A percentile compares a stretch with the other conserved stretches of the same genome.
Conservation (phyloP, 1,140 invertebrate species). For the Orchesella cincta region DNA sequence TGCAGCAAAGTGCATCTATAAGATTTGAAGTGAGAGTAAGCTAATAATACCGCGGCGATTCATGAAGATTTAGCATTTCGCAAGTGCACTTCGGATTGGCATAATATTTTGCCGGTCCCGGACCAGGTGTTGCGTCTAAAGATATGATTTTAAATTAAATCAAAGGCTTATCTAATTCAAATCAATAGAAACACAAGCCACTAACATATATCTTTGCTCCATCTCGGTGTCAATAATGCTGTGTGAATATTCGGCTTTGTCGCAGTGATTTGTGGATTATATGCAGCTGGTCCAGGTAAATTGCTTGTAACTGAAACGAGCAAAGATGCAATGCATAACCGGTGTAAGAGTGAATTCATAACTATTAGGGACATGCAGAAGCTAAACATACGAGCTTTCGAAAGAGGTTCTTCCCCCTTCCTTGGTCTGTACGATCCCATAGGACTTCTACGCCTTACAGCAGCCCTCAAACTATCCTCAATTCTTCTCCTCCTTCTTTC, state of each 20-base stretch:
- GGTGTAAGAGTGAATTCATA: too few species aligned
- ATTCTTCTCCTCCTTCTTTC: background rate
- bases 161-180: too few species aligned
- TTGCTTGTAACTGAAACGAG: background rate
- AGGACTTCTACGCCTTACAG: constrained; percentile 5
- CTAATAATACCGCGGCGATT: background rate
- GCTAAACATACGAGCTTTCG: constrained; percentile 29
- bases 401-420: constrained; percentile 8
- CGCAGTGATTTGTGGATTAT: constrained; percentile 14
- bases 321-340: too few species aligned
- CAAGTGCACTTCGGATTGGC: background rate
- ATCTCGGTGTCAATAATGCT: background rate
- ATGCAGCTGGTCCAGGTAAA: constrained; percentile 33
- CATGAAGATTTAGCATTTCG: constrained; percentile 15
- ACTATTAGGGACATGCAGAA: too few species aligned
- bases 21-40: background rate
- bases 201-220: background rate
- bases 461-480: constrained; percentile 7
- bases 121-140: background rate
- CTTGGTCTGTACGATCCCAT: constrained; percentile 31
- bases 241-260: background rate
- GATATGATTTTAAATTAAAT: background rate
- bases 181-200: background rate
- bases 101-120: background rate
- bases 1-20: background rate